Evolutionary conservation across 2,113 vertebrate genomes (phyloP), one percentile per base, ranked within the genome.

Genomic region (Phainopepla nitens): DNA sequence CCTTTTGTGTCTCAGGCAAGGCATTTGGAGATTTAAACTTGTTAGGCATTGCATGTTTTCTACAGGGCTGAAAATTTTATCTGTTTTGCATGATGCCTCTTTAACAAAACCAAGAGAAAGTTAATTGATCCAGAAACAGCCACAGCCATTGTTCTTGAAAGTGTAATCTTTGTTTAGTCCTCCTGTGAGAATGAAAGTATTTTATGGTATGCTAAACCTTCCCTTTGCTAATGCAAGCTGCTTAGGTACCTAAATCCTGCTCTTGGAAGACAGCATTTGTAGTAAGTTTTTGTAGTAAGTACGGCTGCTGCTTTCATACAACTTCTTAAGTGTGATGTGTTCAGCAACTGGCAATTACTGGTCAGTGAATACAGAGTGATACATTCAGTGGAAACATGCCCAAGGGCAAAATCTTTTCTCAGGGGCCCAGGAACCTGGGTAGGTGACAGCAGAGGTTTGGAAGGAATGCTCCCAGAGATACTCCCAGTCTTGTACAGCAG

Each of bases 341-440:
- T 50, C 25, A 31, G 44, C 51, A 54, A 36, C 4, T 18, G 9
- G 7, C 15, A 11, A 18, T 75, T 11, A 5, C 35, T 9, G 1
- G 3, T 66, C 11, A 6, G 14, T 60, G 51, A 14, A 14, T 35
- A 21, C 0, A 0, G 24, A 66, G 21, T 24, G 41, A 27, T 18
- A 12, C 3, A 8, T 70, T 65, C 39, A 31, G 41, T 13, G 17
- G 23, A 72, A 89, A 41, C 13, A 3, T 29, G 27, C 44, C 44
- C 39, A 78, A 28, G 15, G 7, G 50, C 27, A 42, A 11, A 47
- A 3, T 1, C n/a, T 94, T 65, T 79, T 35, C 23, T 82, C 14
- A 71, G 42, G 21, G 35, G 31, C 18, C 5, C 65, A 82, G 42
- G 66, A 83, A 29, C 39, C 35, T 47, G 33, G 9, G 15, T 15